Conservation (phyloP, 1,140 invertebrate species). For the Pemphigus obesinymphae region DNA sequence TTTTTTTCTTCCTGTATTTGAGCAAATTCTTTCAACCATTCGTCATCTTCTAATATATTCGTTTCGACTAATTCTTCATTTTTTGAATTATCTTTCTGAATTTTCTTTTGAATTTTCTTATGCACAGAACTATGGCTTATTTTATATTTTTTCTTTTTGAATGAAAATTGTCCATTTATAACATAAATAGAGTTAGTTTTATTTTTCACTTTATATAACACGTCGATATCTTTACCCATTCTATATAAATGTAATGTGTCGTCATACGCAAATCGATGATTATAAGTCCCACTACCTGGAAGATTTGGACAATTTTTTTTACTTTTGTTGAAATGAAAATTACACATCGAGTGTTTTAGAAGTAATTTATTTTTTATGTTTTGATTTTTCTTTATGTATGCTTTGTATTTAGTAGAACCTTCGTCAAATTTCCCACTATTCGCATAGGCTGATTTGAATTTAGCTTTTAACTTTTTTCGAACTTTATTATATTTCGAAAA, state of each 20-base stretch:
- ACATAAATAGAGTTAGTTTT: constrained; percentile 16
- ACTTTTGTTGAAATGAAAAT: neutral
- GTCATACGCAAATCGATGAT: constrained; percentile 4
- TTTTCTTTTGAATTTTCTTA: no score
- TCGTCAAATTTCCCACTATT: neutral
- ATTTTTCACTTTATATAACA: constrained; percentile 12
- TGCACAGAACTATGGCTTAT: neutral
- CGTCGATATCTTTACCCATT: neutral
- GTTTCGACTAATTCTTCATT: no score
- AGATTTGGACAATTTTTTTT: neutral
- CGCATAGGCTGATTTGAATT: neutral
- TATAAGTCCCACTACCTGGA: neutral
- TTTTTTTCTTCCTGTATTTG: neutral
- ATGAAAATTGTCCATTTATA: constrained; percentile 1
- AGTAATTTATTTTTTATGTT: neutral
- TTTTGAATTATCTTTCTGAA: no score
- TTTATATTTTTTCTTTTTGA: neutral
- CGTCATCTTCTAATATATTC: no score
- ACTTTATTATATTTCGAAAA: neutral
- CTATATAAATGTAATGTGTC: neutral
- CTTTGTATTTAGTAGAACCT: neutral
- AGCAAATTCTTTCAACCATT: no score
- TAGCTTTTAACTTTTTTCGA: neutral
- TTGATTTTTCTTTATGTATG: neutral
- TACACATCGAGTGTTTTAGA: neutral